These are phyloP conservation scores for Hydriomena furcata DNA, from an alignment of 2,888 invertebrate genomes.

Conservation along the genomic window DNA sequence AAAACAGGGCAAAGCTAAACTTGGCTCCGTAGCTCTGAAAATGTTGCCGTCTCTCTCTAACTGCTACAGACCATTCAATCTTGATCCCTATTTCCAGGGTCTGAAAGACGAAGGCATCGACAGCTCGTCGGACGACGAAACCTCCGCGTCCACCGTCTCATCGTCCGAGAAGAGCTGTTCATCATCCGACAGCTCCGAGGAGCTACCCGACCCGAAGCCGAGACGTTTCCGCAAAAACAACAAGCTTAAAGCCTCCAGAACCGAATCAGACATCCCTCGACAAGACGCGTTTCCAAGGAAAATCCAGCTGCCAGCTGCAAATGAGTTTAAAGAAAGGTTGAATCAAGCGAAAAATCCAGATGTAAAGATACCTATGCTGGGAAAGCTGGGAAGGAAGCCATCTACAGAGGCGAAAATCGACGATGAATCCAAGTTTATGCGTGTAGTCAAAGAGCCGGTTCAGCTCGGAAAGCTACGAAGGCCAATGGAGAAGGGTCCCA, in stretches of 20 bases:
- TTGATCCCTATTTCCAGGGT: conserved; percentile 57
- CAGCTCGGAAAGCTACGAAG: conserved; percentile 69
- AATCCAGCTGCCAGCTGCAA: conserved; percentile 51
- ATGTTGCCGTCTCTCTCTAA: too few species aligned
- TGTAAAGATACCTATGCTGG: conserved; percentile 63
- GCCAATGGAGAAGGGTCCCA: conserved; percentile 54
- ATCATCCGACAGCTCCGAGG: conserved; percentile 75
- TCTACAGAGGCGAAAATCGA: conserved; percentile 63
- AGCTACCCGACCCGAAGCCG: conserved; percentile 61
- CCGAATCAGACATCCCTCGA: conserved; percentile 71
- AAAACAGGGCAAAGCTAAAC: too few species aligned
- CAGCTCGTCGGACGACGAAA: conserved; percentile 79
- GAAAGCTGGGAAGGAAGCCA: conserved; percentile 65
- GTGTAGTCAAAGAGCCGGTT: conserved; percentile 69
- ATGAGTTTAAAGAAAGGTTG: conserved; percentile 55
- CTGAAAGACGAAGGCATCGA: conserved; percentile 81
- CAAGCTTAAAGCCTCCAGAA: conserved; percentile 71
- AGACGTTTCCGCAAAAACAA: conserved; percentile 71
- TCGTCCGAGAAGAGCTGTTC: conserved; percentile 79
- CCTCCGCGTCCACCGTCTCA: conserved; percentile 71
- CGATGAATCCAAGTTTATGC: conserved; percentile 63
- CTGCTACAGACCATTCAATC: conserved; percentile 1
- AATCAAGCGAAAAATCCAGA: conserved; percentile 65
- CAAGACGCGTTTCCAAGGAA: conserved; percentile 55
- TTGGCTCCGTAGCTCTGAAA: too few species aligned